phyloP scores from a whole-genome alignment of 2,113 vertebrate genomes.

The Gallinago jamesoni region DNA sequence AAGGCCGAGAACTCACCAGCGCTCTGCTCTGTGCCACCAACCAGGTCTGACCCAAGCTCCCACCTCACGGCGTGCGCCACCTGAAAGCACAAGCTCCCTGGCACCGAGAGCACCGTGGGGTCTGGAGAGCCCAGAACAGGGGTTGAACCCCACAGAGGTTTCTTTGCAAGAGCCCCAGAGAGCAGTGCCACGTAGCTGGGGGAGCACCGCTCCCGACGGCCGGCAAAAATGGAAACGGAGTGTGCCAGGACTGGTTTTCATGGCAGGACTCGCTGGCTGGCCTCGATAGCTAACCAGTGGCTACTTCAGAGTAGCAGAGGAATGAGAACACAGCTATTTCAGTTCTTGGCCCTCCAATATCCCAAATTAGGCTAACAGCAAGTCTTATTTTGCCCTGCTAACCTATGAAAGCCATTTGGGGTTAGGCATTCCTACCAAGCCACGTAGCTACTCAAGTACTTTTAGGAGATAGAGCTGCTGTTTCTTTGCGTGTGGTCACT shows the following conservation, averaged over 20 bases:
- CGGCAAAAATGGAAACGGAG: background rate
- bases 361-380: conserved; percentile 57
- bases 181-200: conserved; percentile 23
- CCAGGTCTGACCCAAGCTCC: background rate
- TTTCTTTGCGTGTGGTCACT: conserved; percentile 63
- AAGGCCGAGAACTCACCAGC: background rate
- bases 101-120: background rate
- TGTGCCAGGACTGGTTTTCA: conserved; percentile 44
- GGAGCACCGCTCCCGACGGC: background rate
- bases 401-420: conserved; percentile 59
- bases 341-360: conserved; percentile 54
- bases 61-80: background rate
- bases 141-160: background rate
- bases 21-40: background rate
- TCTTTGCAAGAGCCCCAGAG: background rate
- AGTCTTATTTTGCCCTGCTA: conserved; percentile 58
- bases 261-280: conserved; percentile 7
- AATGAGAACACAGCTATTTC: conserved; percentile 64
- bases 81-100: background rate
- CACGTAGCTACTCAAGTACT: conserved; percentile 49
- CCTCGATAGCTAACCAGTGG: conserved; percentile 28
- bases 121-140: background rate
- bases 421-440: conserved; percentile 62
- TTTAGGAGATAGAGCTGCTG: conserved; percentile 54
- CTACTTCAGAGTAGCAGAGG: conserved; percentile 55